phyloP scores from a whole-genome alignment of 2,113 vertebrate species.

The Syrrhaptes paradoxus region DNA sequence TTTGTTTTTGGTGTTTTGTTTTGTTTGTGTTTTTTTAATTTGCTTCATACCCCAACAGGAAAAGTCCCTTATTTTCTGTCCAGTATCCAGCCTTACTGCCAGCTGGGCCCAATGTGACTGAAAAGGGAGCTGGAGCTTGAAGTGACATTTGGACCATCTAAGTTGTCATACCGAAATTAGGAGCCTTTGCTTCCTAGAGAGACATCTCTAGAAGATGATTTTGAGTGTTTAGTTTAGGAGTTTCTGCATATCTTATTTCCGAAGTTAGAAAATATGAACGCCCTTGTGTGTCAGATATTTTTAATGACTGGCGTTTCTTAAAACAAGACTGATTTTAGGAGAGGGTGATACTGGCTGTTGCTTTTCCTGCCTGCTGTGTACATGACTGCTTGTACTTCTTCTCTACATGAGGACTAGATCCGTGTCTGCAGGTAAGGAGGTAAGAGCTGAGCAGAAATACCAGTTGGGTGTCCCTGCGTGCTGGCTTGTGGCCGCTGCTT shows the following conservation, averaged over 20 bases:
- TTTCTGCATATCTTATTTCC: not conserved
- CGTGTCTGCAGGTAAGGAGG: not conserved
- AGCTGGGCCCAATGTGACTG: not conserved
- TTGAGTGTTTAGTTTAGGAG: not conserved
- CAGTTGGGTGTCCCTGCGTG: not conserved
- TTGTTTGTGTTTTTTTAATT: not conserved
- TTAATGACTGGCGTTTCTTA: not conserved
- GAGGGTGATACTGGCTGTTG: not conserved
- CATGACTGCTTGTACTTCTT: accelerated
- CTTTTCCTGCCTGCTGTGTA: not conserved
- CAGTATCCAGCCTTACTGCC: not conserved
- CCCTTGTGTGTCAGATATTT: not conserved
- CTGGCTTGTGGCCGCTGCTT: not conserved
- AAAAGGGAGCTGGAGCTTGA: not conserved
- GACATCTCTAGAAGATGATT: not conserved
- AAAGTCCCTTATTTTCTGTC: not conserved
- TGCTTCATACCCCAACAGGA: not conserved
- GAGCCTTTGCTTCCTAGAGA: not conserved
- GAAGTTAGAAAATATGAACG: not conserved
- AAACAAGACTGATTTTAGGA: not conserved
- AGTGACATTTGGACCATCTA: accelerated
- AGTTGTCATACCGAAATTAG: not conserved
- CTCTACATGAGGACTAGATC: not conserved
- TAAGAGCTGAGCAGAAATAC: not conserved
- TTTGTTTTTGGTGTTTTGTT: too few relatives aligned